Base-by-base conservation (phyloP, 2,888 invertebrate species). In the Hemistola chrysoprasaria region DNA sequence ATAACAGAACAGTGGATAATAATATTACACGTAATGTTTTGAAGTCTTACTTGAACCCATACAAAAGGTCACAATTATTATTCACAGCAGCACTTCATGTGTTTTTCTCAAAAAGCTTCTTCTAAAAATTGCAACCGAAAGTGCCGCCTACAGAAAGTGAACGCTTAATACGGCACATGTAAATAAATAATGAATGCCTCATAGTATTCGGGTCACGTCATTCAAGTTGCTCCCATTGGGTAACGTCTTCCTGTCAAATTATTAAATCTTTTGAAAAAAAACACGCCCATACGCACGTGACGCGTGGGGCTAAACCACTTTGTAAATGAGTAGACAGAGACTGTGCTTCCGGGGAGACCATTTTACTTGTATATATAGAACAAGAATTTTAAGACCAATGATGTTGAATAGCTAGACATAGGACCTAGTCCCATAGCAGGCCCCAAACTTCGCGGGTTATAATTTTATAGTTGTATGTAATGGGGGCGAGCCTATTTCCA, bases 201-300 rank as follows among this genome's bases (percentile, higher is more conserved):
- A 20, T n/a, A 40, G 45, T 50, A 67, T 62, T 62, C 57, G 37
- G 28, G 51, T 65, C 65, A 71, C 65, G 67, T 63, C 44, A 50
- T 45, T 50, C 53, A 46, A 50, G 43, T 47, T 54, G 46, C 53
- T 49, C 55, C 56, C 49, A 46, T 54, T 52, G 53, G 43, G 47
- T 61, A 55, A 62, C 59, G 58, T 61, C 53, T 57, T 55, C 53
- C 59, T 59, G 65, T 59, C 65, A 71, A 65, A 63, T 71, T 72
- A 74, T 70, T 69, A 66, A 70, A 76, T 71, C 59, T 62, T 58
- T 60, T 68, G 61, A 67, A 66, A 69, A 65, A n/a, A n/a, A n/a
- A n/a, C n/a, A 61, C 59, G 58, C 59, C 62, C 61, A 60, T 59
- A 59, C 41, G 53, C 47, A 40, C 44, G 40, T 43, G 37, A 35